Evolutionary conservation across 2,888 invertebrate species (phyloP), one percentile per base, ranked within the genome.

Genomic region (Polydesmus complanatus): DNA sequence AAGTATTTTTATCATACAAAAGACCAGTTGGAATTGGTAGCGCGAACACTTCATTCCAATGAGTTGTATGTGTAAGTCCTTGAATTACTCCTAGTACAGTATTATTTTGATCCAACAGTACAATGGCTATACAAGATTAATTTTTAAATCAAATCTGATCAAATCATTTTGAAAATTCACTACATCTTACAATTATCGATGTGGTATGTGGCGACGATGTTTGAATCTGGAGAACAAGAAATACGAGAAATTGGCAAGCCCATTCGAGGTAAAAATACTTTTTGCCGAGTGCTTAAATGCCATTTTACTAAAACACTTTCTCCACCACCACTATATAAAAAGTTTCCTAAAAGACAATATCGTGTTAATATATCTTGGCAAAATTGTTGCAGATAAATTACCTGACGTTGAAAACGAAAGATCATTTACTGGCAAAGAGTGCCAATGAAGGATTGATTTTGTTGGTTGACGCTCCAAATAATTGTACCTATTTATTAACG

Each of bases 271-370:
- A 88, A 69, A 71, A 81, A 86, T 26, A 78, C 73, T 66, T 77
- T 80, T 0, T 74, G 69, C 3, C 77, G 70, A 0, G 77, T 72
- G 66, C 78, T 75, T 23, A 82, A 64, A 58, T 78, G 76, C 90
- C 89, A 90, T 71, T 83, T 84, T 0, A 89, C 87, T 57, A 90
- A 72, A 0, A 86, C 86, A 68, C 82, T 79, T 72, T 90, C 90
- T 54, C 79, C 78, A n/a, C 86, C 89, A 8, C 87, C 86, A 67
- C 85, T 85, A 67, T 82, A 83, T 70, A 89, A 79, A 65, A 81
- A 78, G 11, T 80, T 80, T 22, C 87, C 87, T 72, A 73, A 67
- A 66, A 58, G 53, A 61, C 54, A 63, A 61, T 53, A 54, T 25
- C 58, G 53, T 55, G 23, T 25, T 22, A 37, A 37, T 14, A 5